Percentiles rank a stretch among this genome's conserved stretches.
Evolutionary conservation across 2,888 invertebrate species (phyloP).

Genomic region (Agapostemon virescens): DNA sequence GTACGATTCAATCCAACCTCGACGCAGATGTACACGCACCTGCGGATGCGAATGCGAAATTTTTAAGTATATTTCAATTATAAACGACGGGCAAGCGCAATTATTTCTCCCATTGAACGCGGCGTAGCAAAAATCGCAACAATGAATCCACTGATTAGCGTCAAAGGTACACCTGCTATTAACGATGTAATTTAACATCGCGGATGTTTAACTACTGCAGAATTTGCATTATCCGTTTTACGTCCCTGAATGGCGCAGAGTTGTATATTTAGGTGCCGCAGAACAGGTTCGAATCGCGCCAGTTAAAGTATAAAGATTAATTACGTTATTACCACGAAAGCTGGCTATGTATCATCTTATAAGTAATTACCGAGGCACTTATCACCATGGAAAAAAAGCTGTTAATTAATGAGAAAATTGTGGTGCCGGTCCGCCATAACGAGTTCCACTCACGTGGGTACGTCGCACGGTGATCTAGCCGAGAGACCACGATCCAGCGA

Average conservation of each 20-base stretch:
- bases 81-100: background rate
- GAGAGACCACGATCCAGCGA: constrained; percentile 37
- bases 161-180: background rate
- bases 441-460: constrained; percentile 55
- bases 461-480: constrained; percentile 34
- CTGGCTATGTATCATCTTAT: constrained; percentile 23
- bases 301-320: constrained; percentile 54
- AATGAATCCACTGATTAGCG: background rate
- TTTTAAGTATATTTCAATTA: too few species aligned
- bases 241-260: background rate
- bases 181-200: background rate
- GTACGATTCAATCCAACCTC: too few species aligned
- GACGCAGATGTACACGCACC: too few species aligned
- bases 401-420: constrained; percentile 61
- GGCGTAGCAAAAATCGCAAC: background rate
- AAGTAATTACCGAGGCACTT: constrained; percentile 53
- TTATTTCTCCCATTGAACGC: background rate
- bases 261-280: constrained; percentile 3
- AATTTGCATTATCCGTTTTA: background rate
- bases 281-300: constrained; percentile 14
- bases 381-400: constrained; percentile 46
- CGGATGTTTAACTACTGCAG: background rate
- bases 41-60: too few species aligned
- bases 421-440: constrained; percentile 38
- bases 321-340: constrained; percentile 33